These are phyloP conservation scores for Bucorvus abyssinicus DNA, from an alignment of 2,797 vertebrate genomes.

Conservation along the genomic window DNA sequence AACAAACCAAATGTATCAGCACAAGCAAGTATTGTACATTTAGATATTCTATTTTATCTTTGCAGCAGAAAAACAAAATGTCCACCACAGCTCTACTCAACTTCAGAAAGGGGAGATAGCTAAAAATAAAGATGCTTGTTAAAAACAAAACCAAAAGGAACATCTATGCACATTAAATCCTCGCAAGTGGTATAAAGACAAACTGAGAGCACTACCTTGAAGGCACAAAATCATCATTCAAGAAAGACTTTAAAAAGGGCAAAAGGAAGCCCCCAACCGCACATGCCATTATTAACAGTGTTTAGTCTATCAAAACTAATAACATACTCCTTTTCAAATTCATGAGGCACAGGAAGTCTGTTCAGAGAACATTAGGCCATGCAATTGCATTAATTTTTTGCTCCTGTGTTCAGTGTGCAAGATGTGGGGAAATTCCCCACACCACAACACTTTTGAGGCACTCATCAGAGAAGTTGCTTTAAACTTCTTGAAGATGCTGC, in stretches of 20 bases:
- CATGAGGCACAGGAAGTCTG: background rate
- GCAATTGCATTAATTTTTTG: background rate
- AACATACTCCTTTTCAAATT: background rate
- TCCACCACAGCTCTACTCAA: background rate
- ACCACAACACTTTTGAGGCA: background rate
- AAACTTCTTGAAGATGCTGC: background rate
- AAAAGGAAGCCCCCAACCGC: background rate
- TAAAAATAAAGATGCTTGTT: background rate
- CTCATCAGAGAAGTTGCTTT: background rate
- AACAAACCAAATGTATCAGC: background rate
- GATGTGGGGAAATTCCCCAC: background rate
- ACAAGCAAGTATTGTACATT: background rate
- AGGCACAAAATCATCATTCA: background rate
- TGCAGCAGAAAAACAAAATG: background rate
- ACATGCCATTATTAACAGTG: background rate
- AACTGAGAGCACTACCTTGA: background rate
- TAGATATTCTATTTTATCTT: background rate
- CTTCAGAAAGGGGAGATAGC: background rate
- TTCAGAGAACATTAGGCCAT: background rate
- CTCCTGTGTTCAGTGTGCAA: background rate
- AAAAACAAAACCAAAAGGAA: background rate
- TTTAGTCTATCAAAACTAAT: background rate
- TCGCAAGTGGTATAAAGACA: background rate
- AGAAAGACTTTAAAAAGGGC: background rate
- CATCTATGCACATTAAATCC: background rate